Conservation (phyloP, 2,888 invertebrate species). For the Mythimna albipuncta region DNA sequence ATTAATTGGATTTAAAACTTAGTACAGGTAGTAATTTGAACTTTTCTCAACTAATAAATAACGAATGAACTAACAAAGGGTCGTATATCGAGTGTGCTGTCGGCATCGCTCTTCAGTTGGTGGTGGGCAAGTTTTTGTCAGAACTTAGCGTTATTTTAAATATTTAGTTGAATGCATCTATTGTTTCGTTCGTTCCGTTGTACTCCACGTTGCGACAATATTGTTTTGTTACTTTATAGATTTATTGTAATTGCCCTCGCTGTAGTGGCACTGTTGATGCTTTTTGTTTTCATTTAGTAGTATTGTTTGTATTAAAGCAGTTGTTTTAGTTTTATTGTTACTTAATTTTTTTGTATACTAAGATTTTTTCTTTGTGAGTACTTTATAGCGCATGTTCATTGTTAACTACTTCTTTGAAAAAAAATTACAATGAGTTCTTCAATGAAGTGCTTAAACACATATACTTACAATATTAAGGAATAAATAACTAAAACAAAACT, state of each 20-base stretch:
- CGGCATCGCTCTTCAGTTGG: conserved; percentile 77
- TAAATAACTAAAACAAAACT: neutral
- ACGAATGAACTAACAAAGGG: conserved; percentile 65
- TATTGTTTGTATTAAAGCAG: conserved; percentile 54
- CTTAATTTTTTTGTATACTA: conserved; percentile 34
- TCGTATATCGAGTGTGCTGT: conserved; percentile 58
- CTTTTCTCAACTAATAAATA: conserved; percentile 61
- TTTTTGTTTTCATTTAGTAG: conserved; percentile 58
- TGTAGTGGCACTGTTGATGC: conserved; percentile 58
- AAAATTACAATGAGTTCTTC: neutral
- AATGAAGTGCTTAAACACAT: neutral
- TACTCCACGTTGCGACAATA: conserved; percentile 72
- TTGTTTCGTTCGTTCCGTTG: conserved; percentile 76
- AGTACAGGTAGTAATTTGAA: conserved; percentile 67
- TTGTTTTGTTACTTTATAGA: conserved; percentile 71
- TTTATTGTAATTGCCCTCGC: conserved; percentile 73
- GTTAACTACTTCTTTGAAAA: conserved; percentile 16
- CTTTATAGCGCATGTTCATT: conserved; percentile 16
- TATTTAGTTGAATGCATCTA: conserved; percentile 80
- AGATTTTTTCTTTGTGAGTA: conserved; percentile 19
- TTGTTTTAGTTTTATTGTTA: conserved; percentile 51
- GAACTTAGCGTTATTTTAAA: conserved; percentile 76
- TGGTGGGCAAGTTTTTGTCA: conserved; percentile 79
- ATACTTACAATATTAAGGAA: neutral
- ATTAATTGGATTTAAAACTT: conserved; percentile 66